Base-by-base conservation (phyloP, 2,797 vertebrate species). In the Loriculus beryllinus region DNA sequence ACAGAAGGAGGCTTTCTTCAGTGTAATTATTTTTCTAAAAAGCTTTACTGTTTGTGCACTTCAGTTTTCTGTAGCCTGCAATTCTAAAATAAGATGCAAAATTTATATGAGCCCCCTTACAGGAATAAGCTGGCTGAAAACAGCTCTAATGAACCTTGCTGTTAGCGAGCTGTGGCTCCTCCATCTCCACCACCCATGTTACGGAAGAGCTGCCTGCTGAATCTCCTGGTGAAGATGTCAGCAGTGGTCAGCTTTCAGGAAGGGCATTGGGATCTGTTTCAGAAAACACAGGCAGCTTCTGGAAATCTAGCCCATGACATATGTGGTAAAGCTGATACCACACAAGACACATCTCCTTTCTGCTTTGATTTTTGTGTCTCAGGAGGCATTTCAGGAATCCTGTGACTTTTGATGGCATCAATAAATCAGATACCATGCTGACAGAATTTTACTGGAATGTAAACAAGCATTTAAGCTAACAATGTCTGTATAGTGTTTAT, bases 391-490 rank as follows among this genome's bases (percentile, higher is more conserved):
- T 88, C 90, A 96, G 94, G 95, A 96, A 96, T 96, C 77, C 91
- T 11, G 70, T 93, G 96, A 95, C 91, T 96, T 96, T 79, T 91
- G 94, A 96, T 95, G 88, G 96, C 94, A 82, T 95, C 95, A 93
- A 82, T 96, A 96, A 96, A 96, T 96, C 96, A 95, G 95, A 91
- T 90, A 88, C 54, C 82, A 72, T 1, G 14, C 93, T 22, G 28
- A 59, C 88, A 94, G 93, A 83, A 86, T 93, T 88, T 88, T 93
- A 31, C 91, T 95, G 96, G 96, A 96, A 96, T 96, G 96, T 95
- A 96, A 96, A 96, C 94, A 96, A 90, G 81, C 88, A 54, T 95
- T 91, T 69, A 11, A 63, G 82, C 74, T 70, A 70, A 67, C 77
- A 40, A 42, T 42, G 88, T 52, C 93, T 96, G 96, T 26, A 10